A percentile compares a stretch with the other conserved stretches of the same genome.
Conservation (phyloP, 2,888 invertebrate genomes). For the Dicroscelio sp. region DNA sequence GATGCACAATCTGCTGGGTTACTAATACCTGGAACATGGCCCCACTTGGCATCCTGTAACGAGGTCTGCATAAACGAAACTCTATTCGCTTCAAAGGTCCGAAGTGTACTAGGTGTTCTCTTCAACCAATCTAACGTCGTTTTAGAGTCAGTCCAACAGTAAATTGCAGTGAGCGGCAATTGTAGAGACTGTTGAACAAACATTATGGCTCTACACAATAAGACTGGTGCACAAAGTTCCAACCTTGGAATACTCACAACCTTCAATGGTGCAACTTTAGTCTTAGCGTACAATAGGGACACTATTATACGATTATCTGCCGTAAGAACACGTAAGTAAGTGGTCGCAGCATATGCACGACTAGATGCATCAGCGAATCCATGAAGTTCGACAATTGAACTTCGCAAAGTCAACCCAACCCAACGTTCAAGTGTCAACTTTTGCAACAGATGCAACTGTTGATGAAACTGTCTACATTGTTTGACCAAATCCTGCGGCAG, state of each 20-base stretch:
- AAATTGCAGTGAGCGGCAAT: background rate
- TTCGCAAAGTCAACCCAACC: background rate
- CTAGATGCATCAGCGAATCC: constrained; percentile 44
- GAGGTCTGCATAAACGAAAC: background rate
- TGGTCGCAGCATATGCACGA: background rate
- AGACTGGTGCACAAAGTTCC: constrained; percentile 25
- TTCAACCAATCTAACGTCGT: constrained; percentile 35
- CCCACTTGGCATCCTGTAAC: background rate
- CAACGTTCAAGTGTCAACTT: background rate
- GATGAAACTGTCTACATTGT: background rate
- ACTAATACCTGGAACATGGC: background rate
- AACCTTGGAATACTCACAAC: constrained; percentile 18
- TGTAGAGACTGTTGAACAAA: constrained; percentile 1
- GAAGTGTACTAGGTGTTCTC: background rate
- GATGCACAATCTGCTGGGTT: constrained; percentile 45
- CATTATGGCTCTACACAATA: background rate
- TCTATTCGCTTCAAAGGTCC: constrained; percentile 38
- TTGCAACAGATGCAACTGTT: background rate
- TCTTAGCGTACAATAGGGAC: background rate
- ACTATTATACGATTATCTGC: background rate
- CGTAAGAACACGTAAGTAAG: background rate
- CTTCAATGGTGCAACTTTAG: constrained; percentile 38
- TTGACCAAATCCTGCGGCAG: background rate
- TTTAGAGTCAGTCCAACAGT: constrained; percentile 49
- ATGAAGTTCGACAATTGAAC: background rate